Base-by-base conservation (phyloP, 2,888 invertebrate species). In the Tenthredo notha region DNA sequence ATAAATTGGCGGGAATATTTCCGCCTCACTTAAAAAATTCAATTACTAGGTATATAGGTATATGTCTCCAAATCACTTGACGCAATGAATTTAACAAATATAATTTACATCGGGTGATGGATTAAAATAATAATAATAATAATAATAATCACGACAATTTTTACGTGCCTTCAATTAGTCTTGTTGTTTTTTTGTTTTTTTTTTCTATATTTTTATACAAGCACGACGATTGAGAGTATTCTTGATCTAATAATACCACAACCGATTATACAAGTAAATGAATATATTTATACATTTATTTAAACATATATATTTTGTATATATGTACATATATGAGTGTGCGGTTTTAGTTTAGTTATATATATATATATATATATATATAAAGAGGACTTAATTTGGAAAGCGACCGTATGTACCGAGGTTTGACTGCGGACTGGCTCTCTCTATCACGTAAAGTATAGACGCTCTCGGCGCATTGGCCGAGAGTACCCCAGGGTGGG, bases 401-500 rank as follows among this genome's bases (percentile, higher is more conserved):
- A 85, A 88, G 89, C 92, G 90, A 93, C 92, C 93, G 93, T 91
- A 92, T 92, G 90, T 91, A 90, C 88, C 92, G 92, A 88, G 90
- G 92, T 90, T 93, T 91, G 92, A 91, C 90, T 91, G 92, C 91
- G 90, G 91, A 93, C 93, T 93, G 93, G 91, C 90, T 92, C 91
- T 92, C 91, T 92, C 92, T 91, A 92, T 92, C 89, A 91, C 91
- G 90, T 90, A 90, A 90, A 91, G 91, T 90, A 91, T 91, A 91
- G 92, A 90, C 47, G 54, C 85, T 85, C 84, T 85, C 94, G 94
- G 94, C 95, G 95, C 94, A 94, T 95, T 96, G 95, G 95, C 95
- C 95, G 94, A 93, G 94, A 93, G 94, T 93, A 92, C 94, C 93
- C 94, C 94, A 94, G 94, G 94, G 91, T 92, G 95, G 95, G 95